Base-by-base conservation (phyloP, 2,113 vertebrate genomes). In the Dermatemys mawii region DNA sequence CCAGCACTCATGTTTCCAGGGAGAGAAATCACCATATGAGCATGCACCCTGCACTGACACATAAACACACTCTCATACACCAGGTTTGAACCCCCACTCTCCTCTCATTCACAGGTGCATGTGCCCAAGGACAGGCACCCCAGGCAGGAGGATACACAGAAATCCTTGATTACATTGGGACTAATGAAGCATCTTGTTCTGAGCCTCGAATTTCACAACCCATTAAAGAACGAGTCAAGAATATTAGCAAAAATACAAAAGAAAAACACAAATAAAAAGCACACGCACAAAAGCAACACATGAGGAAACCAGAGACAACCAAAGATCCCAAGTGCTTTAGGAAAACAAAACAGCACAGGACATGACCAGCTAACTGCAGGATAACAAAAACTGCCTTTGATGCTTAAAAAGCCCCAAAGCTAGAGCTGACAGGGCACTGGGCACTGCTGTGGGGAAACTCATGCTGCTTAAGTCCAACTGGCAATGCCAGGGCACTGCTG, bases 121-220 rank as follows among this genome's bases (percentile, higher is more conserved):
- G 82, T 83, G 86, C 3, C 26, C 6, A 57, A 44, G n/a, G 24
- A 60, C 1, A 2, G 21, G 29, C 1, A 2, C 38, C 35, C 3
- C 14, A 5, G 2, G 63, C 51, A 5, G 13, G 50, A 44, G 19
- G 38, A 57, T 75, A 91, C 51, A 78, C 89, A 88, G 76, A 54
- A 19, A 90, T 87, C 50, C 93, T 73, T 78, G 0, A 78, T 97
- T 87, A 50, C 0, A 87, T 83, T 84, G 63, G 26, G 63, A 86
- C 90, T 95, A 96, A 95, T 83, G 90, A 92, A 97, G 94, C 96
- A 96, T 96, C 95, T 95, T 93, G 95, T 63, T 93, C 2, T 91
- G 94, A 91, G 94, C 86, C 97, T 97, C 87, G 35, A 17, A 90
- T 92, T 96, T 97, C 94, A 86, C 27, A 90, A 96, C 91, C 84